Evolutionary conservation across 2,113 vertebrate genomes (phyloP).

Genomic region (Bathybates hornii): DNA sequence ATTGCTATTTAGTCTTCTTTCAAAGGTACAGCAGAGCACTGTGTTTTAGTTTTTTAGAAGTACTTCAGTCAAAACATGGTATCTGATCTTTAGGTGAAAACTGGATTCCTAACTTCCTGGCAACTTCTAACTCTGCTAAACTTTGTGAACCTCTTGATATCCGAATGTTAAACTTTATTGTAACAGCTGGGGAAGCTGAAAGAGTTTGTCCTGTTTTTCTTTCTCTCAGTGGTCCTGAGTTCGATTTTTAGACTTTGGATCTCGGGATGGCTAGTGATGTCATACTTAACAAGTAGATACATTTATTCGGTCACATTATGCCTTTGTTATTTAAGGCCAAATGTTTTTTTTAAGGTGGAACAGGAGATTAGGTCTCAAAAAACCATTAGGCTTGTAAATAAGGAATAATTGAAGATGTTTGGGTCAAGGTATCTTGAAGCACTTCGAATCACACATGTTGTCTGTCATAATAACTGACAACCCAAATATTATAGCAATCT

Average conservation of each 20-base stretch:
- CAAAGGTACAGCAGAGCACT: background rate
- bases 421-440: background rate
- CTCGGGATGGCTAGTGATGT: background rate
- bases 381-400: background rate
- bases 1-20: background rate
- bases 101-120: accelerated
- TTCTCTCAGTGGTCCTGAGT: background rate
- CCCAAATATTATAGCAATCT: background rate
- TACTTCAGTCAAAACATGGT: background rate
- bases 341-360: background rate
- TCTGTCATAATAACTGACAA: background rate
- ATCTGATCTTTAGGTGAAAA: background rate
- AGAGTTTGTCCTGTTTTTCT: background rate
- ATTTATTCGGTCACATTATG: background rate
- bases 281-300: background rate
- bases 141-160: background rate
- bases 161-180: background rate
- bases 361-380: background rate
- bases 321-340: background rate
- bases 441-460: background rate
- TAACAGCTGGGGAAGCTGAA: background rate
- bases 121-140: background rate
- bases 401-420: background rate
- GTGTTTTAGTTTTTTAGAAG: background rate
- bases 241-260: background rate